A percentile compares a stretch with the other conserved stretches of the same genome.
Conservation (phyloP, 2,888 invertebrate species). For the Melinopterus prodromus region DNA sequence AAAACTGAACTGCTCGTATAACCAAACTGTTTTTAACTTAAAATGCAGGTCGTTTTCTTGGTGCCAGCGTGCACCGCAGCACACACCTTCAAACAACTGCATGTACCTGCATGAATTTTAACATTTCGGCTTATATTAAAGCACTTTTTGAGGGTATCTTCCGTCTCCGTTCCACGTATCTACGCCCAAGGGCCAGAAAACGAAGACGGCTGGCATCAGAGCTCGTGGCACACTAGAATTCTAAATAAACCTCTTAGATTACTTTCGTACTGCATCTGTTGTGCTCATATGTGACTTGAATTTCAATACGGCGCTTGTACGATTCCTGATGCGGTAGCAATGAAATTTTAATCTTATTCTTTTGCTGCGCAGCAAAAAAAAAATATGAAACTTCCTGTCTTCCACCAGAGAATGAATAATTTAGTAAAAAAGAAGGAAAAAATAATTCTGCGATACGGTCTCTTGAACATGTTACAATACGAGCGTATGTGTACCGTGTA, state of each 20-base stretch:
- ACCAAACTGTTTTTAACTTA: constrained; percentile 26
- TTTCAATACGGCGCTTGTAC: constrained; percentile 13
- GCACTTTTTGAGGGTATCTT: constrained; percentile 22
- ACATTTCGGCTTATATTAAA: constrained; percentile 39
- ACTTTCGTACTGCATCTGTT: constrained; percentile 24
- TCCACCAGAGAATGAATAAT: neutral
- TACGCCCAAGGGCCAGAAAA: too few relatives aligned
- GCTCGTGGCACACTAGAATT: constrained; percentile 15
- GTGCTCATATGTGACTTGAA: constrained; percentile 20
- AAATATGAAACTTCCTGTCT: neutral
- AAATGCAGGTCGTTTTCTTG: constrained; percentile 21
- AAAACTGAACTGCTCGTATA: constrained; percentile 23
- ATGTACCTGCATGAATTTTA: constrained; percentile 45
- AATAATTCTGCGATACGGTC: neutral
- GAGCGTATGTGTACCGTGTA: neutral
- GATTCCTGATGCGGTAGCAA: neutral
- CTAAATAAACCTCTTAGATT: constrained; percentile 25
- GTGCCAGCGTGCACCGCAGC: constrained; percentile 17
- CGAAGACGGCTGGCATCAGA: neutral
- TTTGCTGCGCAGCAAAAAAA: neutral
- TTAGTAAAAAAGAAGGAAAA: neutral
- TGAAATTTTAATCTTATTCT: neutral
- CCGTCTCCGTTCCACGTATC: neutral
- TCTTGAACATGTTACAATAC: neutral
- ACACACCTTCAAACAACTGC: constrained; percentile 25